Evolutionary conservation across 1,140 invertebrate species (phyloP).

Genomic region (Trissolcus basalis): DNA sequence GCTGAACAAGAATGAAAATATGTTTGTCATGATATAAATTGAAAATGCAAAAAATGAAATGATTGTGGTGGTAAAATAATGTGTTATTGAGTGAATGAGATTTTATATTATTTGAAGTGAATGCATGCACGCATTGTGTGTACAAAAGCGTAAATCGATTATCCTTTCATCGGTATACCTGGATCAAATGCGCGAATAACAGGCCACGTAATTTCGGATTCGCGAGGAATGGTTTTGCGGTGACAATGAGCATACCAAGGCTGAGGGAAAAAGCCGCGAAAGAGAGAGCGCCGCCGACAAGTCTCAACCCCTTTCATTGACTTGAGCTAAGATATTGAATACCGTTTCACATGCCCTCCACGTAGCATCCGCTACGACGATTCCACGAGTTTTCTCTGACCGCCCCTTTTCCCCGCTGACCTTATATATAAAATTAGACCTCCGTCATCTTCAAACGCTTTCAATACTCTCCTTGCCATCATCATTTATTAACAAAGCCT

Average conservation of each 20-base stretch:
- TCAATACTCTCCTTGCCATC: not conserved
- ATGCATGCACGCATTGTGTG: slow-evolving; percentile 12
- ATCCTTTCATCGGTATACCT: slow-evolving; percentile 54
- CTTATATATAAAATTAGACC: slow-evolving; percentile 50
- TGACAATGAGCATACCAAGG: slow-evolving; percentile 69
- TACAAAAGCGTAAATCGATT: slow-evolving; percentile 61
- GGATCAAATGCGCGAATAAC: slow-evolving; percentile 58
- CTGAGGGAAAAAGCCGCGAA: slow-evolving; percentile 6
- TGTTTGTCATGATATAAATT: no score
- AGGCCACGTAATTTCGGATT: slow-evolving; percentile 66
- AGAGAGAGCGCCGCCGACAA: slow-evolving; percentile 24
- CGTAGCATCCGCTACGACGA: slow-evolving; percentile 63
- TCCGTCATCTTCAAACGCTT: slow-evolving; percentile 1
- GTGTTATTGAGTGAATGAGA: no score
- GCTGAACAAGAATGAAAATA: no score
- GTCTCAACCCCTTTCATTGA: slow-evolving; percentile 40
- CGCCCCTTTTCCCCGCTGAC: slow-evolving; percentile 53
- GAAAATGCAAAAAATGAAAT: no score
- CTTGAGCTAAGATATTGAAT: slow-evolving; percentile 69
- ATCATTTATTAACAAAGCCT: no score
- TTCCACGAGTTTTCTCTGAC: slow-evolving; percentile 39
- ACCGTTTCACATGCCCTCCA: slow-evolving; percentile 73
- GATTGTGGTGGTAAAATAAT: no score
- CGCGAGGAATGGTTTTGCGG: slow-evolving; percentile 67
- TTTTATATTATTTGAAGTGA: no score